Percentiles rank a stretch among this genome's conserved stretches.
Conservation (phyloP, 2,797 vertebrate genomes). For the Sebastes hopkinsi region DNA sequence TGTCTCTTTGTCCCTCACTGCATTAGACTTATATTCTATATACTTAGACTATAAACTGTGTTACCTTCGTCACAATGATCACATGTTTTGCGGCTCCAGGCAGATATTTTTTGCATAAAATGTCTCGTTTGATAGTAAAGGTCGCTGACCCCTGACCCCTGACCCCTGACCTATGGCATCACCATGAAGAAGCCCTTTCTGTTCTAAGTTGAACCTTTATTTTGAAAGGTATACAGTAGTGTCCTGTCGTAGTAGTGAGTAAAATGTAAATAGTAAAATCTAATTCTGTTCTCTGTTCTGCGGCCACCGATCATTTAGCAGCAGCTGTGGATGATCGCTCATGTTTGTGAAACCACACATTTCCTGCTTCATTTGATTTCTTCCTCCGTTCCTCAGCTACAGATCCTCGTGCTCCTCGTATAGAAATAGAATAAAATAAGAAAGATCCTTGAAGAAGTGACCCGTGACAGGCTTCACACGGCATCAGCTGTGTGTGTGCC, state of each 20-base stretch:
- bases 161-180: no score
- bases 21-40: no score
- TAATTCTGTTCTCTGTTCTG: neutral
- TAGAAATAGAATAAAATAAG: neutral
- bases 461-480: constrained; percentile 16
- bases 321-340: neutral
- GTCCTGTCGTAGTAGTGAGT: neutral
- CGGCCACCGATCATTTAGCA: neutral
- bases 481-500: neutral
- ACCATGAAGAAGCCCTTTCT: no score
- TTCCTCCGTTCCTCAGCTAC: neutral
- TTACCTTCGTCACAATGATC: no score
- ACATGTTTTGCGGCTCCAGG: no score
- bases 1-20: no score
- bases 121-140: no score
- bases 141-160: no score
- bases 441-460: constrained; percentile 29
- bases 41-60: no score
- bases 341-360: neutral
- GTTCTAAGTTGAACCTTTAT: no score
- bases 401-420: neutral
- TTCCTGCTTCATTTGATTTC: constrained; percentile 11
- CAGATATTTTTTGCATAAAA: no score
- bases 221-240: no score
- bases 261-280: neutral